Evolutionary conservation across 2,888 invertebrate species (phyloP).

Genomic region (Lymantria monacha): DNA sequence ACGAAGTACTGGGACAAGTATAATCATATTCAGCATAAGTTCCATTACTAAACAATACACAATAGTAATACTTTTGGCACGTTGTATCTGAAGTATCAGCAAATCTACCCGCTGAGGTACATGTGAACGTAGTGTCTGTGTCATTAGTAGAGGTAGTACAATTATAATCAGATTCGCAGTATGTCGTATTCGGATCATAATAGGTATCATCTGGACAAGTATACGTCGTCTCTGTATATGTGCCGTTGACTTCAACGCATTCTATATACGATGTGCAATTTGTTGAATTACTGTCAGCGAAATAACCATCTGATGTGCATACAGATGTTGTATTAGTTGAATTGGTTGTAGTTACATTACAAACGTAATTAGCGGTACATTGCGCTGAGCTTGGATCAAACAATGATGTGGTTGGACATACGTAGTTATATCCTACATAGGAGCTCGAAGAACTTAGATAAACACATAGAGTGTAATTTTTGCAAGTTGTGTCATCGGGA

Average conservation of each 20-base stretch:
- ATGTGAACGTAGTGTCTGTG: constrained; percentile 51
- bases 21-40: constrained; percentile 54
- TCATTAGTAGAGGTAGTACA: constrained; percentile 40
- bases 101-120: constrained; percentile 62
- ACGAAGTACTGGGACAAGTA: constrained; percentile 57
- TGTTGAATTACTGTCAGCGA: constrained; percentile 53
- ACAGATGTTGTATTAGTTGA: constrained; percentile 31
- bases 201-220: constrained; percentile 55
- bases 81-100: constrained; percentile 59
- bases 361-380: constrained; percentile 62
- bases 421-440: constrained; percentile 37
- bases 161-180: constrained; percentile 57
- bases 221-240: constrained; percentile 46
- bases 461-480: constrained; percentile 66
- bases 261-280: constrained; percentile 60
- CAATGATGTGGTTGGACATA: constrained; percentile 26
- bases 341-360: constrained; percentile 40
- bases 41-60: constrained; percentile 49
- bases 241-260: constrained; percentile 55
- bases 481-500: constrained; percentile 59
- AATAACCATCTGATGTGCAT: constrained; percentile 57
- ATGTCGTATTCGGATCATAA: constrained; percentile 58
- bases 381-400: constrained; percentile 55
- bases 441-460: constrained; percentile 31
- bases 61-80: constrained; percentile 65